Evolutionary conservation across 1,140 invertebrate genomes (phyloP).

Genomic region (Drosophila rufa): DNA sequence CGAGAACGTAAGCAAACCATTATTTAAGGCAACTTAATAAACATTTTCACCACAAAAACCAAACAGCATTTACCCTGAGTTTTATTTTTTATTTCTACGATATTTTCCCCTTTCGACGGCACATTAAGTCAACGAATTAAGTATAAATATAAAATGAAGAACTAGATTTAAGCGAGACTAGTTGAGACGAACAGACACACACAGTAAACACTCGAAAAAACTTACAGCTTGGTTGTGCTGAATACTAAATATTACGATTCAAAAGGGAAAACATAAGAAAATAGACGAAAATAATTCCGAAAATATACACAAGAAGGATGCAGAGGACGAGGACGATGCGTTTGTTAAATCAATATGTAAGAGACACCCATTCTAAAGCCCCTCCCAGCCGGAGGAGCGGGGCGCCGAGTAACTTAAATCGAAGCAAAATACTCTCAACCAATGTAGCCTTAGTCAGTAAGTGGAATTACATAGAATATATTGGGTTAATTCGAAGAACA

Average conservation of each 20-base stretch:
- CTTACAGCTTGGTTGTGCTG: conserved; percentile 78
- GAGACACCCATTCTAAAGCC: conserved; percentile 27
- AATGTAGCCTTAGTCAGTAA: conserved; percentile 77
- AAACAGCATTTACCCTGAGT: conserved; percentile 16
- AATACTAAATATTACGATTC: conserved; percentile 55
- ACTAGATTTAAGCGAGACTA: conserved; percentile 42
- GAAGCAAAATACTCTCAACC: conserved; percentile 62
- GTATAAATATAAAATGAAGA: background rate
- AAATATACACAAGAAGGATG: conserved; percentile 20
- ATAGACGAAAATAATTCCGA: conserved; percentile 4
- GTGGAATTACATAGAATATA: conserved; percentile 37
- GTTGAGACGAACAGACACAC: conserved; percentile 1
- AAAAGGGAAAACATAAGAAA: conserved; percentile 22
- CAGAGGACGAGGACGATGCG: background rate
- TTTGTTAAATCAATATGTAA: conserved; percentile 46
- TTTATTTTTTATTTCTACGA: conserved; percentile 39
- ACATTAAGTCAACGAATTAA: conserved; percentile 50
- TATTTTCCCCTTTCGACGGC: conserved; percentile 2
- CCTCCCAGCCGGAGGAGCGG: conserved; percentile 2
- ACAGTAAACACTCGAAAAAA: conserved; percentile 29
- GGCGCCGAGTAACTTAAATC: conserved; percentile 44
- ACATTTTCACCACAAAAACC: conserved; percentile 32
- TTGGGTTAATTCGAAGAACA: conserved; percentile 23
- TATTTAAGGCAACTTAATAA: conserved; percentile 39
- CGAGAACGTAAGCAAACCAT: conserved; percentile 16